Evolutionary conservation across 2,797 vertebrate genomes (phyloP).

Genomic region (Adrianichthys oophorus): DNA sequence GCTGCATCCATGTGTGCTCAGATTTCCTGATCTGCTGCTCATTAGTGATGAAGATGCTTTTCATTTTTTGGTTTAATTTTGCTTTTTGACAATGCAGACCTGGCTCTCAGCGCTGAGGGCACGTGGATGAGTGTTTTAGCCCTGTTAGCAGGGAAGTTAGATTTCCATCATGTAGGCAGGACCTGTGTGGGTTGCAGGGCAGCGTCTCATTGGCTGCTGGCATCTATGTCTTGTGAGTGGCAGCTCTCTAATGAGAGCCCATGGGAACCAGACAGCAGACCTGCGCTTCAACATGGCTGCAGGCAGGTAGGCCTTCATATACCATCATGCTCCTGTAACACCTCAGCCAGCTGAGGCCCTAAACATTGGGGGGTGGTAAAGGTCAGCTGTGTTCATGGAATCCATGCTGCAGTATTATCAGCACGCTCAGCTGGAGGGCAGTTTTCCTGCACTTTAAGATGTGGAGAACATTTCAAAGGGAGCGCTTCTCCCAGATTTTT

Average conservation of each 20-base stretch:
- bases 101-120: constrained; percentile 18
- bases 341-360: constrained; percentile 50
- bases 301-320: constrained; percentile 51
- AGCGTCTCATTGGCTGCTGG: constrained; percentile 66
- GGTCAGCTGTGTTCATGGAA: constrained; percentile 21
- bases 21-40: too few species aligned
- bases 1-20: too few species aligned
- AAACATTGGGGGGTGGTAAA: constrained; percentile 21
- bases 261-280: constrained; percentile 56
- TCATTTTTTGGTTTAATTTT: too few species aligned
- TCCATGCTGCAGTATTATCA: constrained; percentile 3
- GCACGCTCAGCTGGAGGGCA: too few species aligned
- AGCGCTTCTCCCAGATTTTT: too few species aligned
- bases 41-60: too few species aligned
- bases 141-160: constrained; percentile 20
- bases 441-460: too few species aligned
- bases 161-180: constrained; percentile 47
- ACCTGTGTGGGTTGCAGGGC: constrained; percentile 66
- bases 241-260: constrained; percentile 70
- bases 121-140: constrained; percentile 21
- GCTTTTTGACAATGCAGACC: too few species aligned
- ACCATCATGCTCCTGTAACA: constrained; percentile 46
- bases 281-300: constrained; percentile 33
- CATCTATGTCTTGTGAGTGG: constrained; percentile 67
- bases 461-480: too few species aligned